A percentile compares a stretch with the other conserved stretches of the same genome.
These are phyloP conservation scores for Ephialtes manifestator DNA, from an alignment of 2,888 invertebrate species.

Conservation along the genomic window DNA sequence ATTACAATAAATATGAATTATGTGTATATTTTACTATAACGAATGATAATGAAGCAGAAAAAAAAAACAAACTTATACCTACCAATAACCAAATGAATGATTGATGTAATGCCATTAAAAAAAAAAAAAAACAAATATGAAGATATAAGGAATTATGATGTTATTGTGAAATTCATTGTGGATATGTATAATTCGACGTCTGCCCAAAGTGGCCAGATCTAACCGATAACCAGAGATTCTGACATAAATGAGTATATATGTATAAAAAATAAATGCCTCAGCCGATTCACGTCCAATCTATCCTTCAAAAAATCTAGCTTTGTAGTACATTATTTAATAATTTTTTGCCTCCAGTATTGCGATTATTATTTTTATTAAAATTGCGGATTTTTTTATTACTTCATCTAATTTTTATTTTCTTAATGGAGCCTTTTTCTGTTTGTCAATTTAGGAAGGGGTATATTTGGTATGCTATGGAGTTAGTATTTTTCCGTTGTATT, in stretches of 20 bases:
- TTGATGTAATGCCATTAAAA: conserved; percentile 73
- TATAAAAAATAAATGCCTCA: conserved; percentile 70
- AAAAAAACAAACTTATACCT: conserved; percentile 62
- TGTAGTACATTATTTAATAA: not conserved
- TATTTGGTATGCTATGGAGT: not conserved
- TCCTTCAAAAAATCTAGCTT: conserved; percentile 14
- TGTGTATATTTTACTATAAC: conserved; percentile 82
- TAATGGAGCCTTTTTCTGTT: not conserved
- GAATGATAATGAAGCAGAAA: conserved; percentile 73
- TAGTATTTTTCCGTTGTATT: too few relatives aligned
- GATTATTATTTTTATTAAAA: not conserved
- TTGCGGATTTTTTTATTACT: not conserved
- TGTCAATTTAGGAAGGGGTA: not conserved
- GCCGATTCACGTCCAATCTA: conserved; percentile 65
- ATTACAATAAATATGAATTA: conserved; percentile 80
- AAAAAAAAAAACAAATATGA: conserved; percentile 70
- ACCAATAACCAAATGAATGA: conserved; percentile 68
- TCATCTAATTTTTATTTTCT: not conserved
- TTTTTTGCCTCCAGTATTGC: not conserved
- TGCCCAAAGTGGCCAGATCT: conserved; percentile 63
- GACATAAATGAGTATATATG: conserved; percentile 69
- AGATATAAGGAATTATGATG: conserved; percentile 75
- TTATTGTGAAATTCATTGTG: conserved; percentile 78
- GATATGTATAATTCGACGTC: conserved; percentile 73
- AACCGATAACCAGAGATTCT: conserved; percentile 70